Evolutionary conservation across 2,113 vertebrate genomes (phyloP), one percentile per base, ranked within the genome.

Genomic region (Noctilio leporinus): DNA sequence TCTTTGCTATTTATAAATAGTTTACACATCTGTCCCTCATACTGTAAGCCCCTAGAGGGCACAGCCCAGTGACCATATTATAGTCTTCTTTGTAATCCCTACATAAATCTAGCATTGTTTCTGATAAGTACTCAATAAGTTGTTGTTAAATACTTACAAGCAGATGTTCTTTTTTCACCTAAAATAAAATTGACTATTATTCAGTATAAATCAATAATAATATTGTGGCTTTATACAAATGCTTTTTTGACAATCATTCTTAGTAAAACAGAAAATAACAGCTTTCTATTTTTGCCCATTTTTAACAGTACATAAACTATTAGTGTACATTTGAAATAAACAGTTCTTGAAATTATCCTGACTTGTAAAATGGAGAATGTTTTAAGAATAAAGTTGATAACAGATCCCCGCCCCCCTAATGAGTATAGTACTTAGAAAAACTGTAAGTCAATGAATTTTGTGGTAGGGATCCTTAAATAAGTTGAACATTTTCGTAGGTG

Each of bases 401-500:
- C 83, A 90, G 69, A 62, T 70, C n/a, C n/a, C n/a, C n/a, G n/a
- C n/a, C 28, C n/a, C 47, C 55, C 16, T 72, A 45, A n/a, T 94
- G 95, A 69, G 87, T 76, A 77, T 92, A n/a, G n/a, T n/a, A 70
- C 64, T 96, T 92, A n/a, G 19, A 83, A 96, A 96, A 90, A 77
- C 11, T 70, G 28, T 30, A 90, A 88, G 88, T 53, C 75, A 89
- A 43, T 93, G 28, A 62, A 57, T 82, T 96, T 95, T 82, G 49
- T 95, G 82, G 62, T 95, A 72, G 62, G n/a, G 28, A 92, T 67
- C 94, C 65, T 80, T 49, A 62, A 77, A 80, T 49, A 62, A 77
- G 75, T 70, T 95, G 80, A 96, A 88, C 95, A 77, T 95, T 97
- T 96, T 95, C 81, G 77, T 94, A 97, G 83, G 70, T 96, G 81